Conservation (phyloP, 2,797 vertebrate genomes). For the Capromys pilorides region DNA sequence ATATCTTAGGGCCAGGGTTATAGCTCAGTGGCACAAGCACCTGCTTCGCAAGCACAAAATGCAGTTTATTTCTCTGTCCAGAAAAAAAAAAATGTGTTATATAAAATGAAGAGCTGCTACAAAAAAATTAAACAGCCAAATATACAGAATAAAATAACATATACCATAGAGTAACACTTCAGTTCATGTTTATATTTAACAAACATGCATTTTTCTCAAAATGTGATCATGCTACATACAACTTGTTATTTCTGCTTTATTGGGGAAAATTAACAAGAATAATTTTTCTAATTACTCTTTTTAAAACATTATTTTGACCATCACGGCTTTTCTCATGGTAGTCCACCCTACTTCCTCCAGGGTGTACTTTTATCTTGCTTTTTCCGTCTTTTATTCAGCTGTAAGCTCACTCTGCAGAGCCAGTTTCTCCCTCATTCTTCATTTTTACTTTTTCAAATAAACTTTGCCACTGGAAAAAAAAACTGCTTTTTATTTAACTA, state of each 20-base stretch:
- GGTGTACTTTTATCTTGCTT: neutral
- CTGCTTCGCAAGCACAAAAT: too few species aligned
- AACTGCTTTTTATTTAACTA: conserved; percentile 1
- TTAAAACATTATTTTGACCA: neutral
- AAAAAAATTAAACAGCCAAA: conserved; percentile 17
- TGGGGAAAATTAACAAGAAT: neutral
- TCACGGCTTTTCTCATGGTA: neutral
- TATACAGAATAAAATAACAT: conserved; percentile 31
- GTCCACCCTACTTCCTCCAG: neutral
- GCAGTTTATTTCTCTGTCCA: too few species aligned
- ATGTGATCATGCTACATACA: neutral
- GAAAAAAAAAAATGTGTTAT: neutral
- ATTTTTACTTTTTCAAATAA: neutral
- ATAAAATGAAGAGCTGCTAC: neutral
- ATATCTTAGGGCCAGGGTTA: neutral
- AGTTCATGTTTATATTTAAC: neutral
- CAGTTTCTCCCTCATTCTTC: neutral
- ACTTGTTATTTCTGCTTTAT: conserved; percentile 5
- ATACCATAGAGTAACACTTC: neutral
- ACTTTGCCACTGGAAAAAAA: neutral
- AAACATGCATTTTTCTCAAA: conserved; percentile 12
- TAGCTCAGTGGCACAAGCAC: too few species aligned
- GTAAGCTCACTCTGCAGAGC: neutral
- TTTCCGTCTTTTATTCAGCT: neutral
- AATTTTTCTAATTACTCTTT: conserved; percentile 11